phyloP scores from a whole-genome alignment of 1,140 invertebrate genomes.

The Polypedilum pembai region DNA sequence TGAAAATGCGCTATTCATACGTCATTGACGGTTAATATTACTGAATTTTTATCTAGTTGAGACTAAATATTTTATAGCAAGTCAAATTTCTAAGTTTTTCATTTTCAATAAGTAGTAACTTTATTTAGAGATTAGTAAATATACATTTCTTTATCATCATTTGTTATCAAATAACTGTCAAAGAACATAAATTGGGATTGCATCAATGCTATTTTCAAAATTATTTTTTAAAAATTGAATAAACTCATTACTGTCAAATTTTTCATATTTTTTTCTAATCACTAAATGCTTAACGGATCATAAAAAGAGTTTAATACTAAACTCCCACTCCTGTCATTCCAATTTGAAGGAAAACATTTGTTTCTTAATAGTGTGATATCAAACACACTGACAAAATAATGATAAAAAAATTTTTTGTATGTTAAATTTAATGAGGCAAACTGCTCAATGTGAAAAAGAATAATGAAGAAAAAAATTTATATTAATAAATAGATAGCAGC shows the following conservation, averaged over 20 bases:
- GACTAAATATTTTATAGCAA: no score
- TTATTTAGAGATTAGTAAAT: conserved; percentile 14
- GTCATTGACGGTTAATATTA: no score
- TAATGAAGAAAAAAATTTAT: neutral
- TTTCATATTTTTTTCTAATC: neutral
- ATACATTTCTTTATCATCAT: neutral
- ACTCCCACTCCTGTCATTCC: no score
- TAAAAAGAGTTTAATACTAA: no score
- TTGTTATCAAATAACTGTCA: conserved; percentile 1
- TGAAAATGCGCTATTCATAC: no score
- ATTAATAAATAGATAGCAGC: neutral
- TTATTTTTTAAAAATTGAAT: no score
- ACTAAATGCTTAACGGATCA: neutral
- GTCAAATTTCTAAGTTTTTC: no score
- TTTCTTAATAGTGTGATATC: no score
- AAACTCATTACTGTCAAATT: neutral
- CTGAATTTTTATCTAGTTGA: no score
- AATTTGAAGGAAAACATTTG: no score
- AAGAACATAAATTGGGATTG: neutral
- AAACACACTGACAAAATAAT: no score
- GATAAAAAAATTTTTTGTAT: no score
- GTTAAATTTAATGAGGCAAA: neutral
- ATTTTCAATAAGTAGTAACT: conserved; percentile 1
- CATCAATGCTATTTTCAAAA: neutral
- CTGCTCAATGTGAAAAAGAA: neutral